Evolutionary conservation across 1,140 invertebrate species (phyloP).

Genomic region (Drosophila mayri): DNA sequence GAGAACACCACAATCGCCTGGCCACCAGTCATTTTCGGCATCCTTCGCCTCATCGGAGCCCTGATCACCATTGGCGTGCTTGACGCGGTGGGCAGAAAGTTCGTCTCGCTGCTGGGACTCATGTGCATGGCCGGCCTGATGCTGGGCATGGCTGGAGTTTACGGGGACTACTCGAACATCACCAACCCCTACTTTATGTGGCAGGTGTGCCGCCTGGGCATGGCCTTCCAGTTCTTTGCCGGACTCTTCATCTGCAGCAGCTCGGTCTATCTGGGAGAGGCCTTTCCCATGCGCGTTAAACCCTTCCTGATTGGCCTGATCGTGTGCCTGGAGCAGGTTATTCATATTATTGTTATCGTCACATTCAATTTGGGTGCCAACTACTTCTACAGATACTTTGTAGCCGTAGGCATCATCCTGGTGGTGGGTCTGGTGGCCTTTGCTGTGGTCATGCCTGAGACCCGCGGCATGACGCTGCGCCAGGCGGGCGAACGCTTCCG

Average conservation of each 20-base stretch:
- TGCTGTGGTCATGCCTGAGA: constrained; percentile 65
- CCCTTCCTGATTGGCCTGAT: constrained; percentile 57
- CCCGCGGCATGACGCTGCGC: constrained; percentile 52
- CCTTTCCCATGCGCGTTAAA: constrained; percentile 66
- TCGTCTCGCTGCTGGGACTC: constrained; percentile 47
- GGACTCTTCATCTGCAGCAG: constrained; percentile 58
- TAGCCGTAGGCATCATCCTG: constrained; percentile 64
- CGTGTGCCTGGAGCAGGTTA: constrained; percentile 62
- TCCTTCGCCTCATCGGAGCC: constrained; percentile 57
- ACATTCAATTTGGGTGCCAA: background rate
- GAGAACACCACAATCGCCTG: constrained; percentile 18
- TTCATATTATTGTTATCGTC: constrained; percentile 71
- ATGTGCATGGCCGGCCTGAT: constrained; percentile 65
- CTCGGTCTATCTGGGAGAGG: constrained; percentile 62
- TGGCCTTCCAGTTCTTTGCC: constrained; percentile 72
- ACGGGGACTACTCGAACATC: constrained; percentile 15
- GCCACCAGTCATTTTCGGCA: constrained; percentile 38
- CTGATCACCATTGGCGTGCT: constrained; percentile 35
- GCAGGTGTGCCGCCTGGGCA: constrained; percentile 47
- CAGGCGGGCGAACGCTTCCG: constrained; percentile 65
- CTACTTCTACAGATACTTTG: constrained; percentile 42
- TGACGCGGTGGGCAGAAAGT: constrained; percentile 64
- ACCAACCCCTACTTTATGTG: constrained; percentile 39
- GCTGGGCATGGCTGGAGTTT: constrained; percentile 64
- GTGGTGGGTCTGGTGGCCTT: constrained; percentile 51